Conservation (phyloP, 2,797 vertebrate genomes). For the Clarias pachynema region DNA sequence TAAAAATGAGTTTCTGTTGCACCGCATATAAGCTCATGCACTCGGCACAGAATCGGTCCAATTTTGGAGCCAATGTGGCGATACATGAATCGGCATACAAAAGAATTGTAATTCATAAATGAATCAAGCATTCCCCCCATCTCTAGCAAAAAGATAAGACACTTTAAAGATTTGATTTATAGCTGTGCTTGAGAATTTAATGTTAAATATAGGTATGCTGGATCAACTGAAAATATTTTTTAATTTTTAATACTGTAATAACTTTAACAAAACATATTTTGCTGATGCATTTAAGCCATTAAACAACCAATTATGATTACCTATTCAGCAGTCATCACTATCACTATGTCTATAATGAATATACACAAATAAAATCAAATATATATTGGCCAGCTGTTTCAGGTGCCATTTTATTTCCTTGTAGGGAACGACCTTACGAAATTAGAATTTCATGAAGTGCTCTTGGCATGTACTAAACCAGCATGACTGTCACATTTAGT, state of each 20-base stretch:
- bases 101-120: too few relatives aligned
- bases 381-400: neutral
- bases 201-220: neutral
- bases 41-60: too few relatives aligned
- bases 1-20: too few relatives aligned
- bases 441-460: neutral
- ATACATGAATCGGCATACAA: too few relatives aligned
- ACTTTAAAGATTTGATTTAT: neutral
- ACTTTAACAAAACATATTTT: neutral
- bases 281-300: neutral
- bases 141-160: neutral
- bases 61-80: too few relatives aligned
- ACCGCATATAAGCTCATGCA: too few relatives aligned
- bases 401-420: neutral
- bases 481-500: constrained; percentile 2
- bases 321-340: neutral
- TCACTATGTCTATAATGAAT: neutral
- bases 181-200: neutral
- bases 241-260: too few relatives aligned
- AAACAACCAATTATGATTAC: neutral
- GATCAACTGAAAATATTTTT: constrained; percentile 12
- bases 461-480: neutral
- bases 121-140: too few relatives aligned
- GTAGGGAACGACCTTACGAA: neutral
- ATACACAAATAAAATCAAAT: neutral